These are phyloP conservation scores for Diglossa brunneiventris DNA, from an alignment of 2,113 vertebrate species.

Conservation along the genomic window DNA sequence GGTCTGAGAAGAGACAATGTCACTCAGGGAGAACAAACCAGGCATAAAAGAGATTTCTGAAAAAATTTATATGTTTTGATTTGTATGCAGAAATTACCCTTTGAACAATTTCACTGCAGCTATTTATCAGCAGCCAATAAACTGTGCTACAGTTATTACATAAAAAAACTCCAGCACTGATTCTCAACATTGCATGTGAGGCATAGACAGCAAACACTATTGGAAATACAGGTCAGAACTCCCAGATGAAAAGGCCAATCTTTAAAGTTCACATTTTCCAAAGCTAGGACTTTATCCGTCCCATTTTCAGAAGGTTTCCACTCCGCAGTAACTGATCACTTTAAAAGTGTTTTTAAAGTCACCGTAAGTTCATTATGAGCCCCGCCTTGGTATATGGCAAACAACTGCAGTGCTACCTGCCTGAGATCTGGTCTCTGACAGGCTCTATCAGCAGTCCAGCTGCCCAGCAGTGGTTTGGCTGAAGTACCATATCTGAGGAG, in stretches of 20 bases:
- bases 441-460: background rate
- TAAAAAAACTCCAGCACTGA: background rate
- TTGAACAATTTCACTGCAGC: background rate
- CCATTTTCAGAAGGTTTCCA: background rate
- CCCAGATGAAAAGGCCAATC: background rate
- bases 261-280: background rate
- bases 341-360: background rate
- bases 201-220: background rate
- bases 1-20: background rate
- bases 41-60: background rate
- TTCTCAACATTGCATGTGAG: background rate
- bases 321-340: background rate
- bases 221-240: background rate
- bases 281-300: background rate
- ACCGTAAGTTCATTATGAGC: fast-evolving
- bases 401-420: background rate
- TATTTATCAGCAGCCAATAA: background rate
- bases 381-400: background rate
- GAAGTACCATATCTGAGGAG: background rate
- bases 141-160: background rate
- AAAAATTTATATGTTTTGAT: background rate
- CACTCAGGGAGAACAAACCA: background rate
- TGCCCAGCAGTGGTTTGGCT: background rate
- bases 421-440: background rate
- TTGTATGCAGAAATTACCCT: background rate